Conservation (phyloP, 1,140 invertebrate genomes). For the Zaprionus davidi region DNA sequence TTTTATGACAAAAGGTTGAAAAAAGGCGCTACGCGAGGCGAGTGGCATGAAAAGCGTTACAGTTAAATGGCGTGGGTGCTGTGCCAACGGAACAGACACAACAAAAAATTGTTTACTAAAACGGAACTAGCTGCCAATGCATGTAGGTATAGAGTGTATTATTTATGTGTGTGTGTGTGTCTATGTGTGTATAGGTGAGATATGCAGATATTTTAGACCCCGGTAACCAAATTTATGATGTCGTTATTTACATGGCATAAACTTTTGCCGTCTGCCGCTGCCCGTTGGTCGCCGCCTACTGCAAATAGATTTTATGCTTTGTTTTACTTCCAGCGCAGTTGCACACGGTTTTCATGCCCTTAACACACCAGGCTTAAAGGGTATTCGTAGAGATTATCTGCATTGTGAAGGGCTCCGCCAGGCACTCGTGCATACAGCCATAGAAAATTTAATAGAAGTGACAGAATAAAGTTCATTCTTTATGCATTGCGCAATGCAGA, state of each 20-base stretch:
- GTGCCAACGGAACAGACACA: slow-evolving; percentile 13
- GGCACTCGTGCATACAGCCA: neutral
- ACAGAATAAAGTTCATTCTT: no score
- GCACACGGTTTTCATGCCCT: slow-evolving; percentile 31
- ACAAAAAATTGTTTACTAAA: slow-evolving; percentile 60
- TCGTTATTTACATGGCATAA: slow-evolving; percentile 81
- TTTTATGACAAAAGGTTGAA: slow-evolving; percentile 65
- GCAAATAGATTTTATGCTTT: slow-evolving; percentile 78
- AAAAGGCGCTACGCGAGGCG: slow-evolving; percentile 27
- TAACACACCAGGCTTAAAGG: slow-evolving; percentile 18
- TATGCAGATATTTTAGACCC: slow-evolving; percentile 53
- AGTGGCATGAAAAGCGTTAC: slow-evolving; percentile 65
- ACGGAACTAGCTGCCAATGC: slow-evolving; percentile 66
- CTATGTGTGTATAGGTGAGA: slow-evolving; percentile 47
- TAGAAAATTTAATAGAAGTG: neutral
- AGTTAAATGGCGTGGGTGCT: slow-evolving; percentile 62
- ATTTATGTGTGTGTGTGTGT: slow-evolving; percentile 21
- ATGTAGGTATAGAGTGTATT: slow-evolving; percentile 16
- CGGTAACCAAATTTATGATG: slow-evolving; percentile 79
- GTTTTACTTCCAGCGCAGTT: slow-evolving; percentile 59
- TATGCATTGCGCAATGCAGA: no score
- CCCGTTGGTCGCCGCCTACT: slow-evolving; percentile 40
- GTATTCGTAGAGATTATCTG: neutral
- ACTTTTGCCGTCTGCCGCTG: slow-evolving; percentile 53
- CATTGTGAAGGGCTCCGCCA: neutral